phyloP scores from a whole-genome alignment of 2,113 vertebrate species.

The Dryoscopus gambensis region DNA sequence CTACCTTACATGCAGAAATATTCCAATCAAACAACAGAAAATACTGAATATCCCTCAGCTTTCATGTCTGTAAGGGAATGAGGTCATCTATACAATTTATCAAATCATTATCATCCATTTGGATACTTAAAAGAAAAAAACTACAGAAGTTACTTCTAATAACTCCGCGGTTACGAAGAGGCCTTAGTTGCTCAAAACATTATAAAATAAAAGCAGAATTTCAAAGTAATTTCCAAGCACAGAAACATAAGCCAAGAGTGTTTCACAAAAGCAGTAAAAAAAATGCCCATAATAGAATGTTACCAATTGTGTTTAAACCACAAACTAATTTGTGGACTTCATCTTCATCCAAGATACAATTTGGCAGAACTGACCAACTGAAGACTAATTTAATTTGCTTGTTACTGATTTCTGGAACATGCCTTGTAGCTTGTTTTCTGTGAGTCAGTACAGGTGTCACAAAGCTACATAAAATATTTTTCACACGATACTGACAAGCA shows the following conservation, averaged over 20 bases:
- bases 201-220: background rate
- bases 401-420: background rate
- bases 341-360: background rate
- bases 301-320: background rate
- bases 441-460: background rate
- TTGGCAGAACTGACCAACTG: background rate
- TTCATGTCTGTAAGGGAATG: background rate
- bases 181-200: background rate
- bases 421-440: background rate
- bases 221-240: background rate
- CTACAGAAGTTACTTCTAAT: background rate
- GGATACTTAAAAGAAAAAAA: background rate
- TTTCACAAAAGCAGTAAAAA: background rate
- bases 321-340: background rate
- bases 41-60: background rate
- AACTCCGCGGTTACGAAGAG: background rate
- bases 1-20: background rate
- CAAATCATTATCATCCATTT: background rate
- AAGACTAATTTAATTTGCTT: background rate
- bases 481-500: background rate
- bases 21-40: background rate
- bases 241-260: background rate
- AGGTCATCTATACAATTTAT: background rate
- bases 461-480: background rate
- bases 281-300: background rate